Evolutionary conservation across 1,140 invertebrate species (phyloP).

Genomic region (Drosophila lowei): DNA sequence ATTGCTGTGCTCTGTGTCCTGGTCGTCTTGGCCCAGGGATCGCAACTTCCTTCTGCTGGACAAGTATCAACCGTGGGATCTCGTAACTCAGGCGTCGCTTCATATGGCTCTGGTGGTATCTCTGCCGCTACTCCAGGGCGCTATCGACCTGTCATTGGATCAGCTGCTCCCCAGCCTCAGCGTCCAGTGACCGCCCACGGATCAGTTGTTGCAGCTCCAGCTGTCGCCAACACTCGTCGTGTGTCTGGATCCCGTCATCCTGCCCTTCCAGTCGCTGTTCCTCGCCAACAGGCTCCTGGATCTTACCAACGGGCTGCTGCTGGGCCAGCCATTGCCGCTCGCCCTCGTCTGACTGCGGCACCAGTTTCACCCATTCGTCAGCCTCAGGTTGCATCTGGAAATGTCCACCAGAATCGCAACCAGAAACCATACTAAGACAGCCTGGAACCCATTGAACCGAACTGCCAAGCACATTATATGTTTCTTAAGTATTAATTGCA

Average conservation of each 20-base stretch:
- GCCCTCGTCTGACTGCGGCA: no score
- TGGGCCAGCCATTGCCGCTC: not conserved
- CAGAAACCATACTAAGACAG: slow-evolving; percentile 19
- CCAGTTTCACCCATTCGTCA: no score
- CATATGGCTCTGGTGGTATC: slow-evolving; percentile 2
- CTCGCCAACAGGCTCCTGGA: slow-evolving; percentile 13
- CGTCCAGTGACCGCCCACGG: slow-evolving; percentile 7
- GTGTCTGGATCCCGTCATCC: not conserved
- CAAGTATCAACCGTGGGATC: slow-evolving; percentile 13
- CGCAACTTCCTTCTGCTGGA: slow-evolving; percentile 6
- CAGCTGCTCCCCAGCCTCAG: slow-evolving; percentile 5
- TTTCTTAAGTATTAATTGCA: no score
- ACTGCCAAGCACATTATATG: no score
- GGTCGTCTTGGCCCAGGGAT: slow-evolving; percentile 31
- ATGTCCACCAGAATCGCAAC: slow-evolving; percentile 8
- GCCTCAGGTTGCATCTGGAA: slow-evolving; percentile 1
- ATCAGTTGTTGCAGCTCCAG: not conserved
- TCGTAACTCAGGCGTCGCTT: slow-evolving; percentile 13
- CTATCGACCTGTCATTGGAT: not conserved
- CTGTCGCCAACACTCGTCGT: not conserved
- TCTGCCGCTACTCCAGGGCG: slow-evolving; percentile 1
- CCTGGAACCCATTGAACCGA: no score
- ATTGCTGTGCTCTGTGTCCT: slow-evolving; percentile 22
- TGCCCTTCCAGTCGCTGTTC: slow-evolving; percentile 11
- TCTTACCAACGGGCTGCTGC: slow-evolving; percentile 5